Percentiles rank a stretch among this genome's conserved stretches.
Evolutionary conservation across 1,140 invertebrate species (phyloP).

Genomic region (Drosophila albomicans): DNA sequence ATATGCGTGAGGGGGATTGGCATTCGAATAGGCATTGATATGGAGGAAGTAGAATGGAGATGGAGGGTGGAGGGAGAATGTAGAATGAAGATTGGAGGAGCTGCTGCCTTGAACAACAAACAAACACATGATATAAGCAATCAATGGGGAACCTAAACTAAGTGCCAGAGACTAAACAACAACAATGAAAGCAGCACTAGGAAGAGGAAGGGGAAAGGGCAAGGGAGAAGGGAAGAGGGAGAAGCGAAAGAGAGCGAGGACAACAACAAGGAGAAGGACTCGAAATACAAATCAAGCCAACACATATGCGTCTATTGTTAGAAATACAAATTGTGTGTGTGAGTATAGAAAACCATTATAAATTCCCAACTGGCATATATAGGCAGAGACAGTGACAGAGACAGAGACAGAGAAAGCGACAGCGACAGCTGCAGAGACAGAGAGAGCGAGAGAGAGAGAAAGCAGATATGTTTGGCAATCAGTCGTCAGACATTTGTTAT

Average conservation of each 20-base stretch:
- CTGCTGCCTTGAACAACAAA: slow-evolving; percentile 10
- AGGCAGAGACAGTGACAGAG: neutral
- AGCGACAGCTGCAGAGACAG: neutral
- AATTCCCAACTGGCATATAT: slow-evolving; percentile 64
- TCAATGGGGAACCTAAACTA: slow-evolving; percentile 48
- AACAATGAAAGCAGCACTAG: neutral
- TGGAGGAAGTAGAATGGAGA: neutral
- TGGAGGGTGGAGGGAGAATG: too few relatives aligned
- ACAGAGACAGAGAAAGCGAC: neutral
- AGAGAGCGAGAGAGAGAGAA: neutral
- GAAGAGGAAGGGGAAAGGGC: neutral
- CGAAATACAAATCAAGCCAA: slow-evolving; percentile 29
- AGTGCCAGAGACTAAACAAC: slow-evolving; percentile 36
- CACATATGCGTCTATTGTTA: slow-evolving; percentile 37
- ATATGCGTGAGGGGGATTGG: neutral
- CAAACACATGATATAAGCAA: slow-evolving; percentile 60
- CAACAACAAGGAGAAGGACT: neutral
- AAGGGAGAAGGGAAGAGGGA: neutral
- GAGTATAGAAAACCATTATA: slow-evolving; percentile 64
- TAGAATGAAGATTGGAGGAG: neutral
- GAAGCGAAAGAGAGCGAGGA: slow-evolving; percentile 2
- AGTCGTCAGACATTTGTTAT: slow-evolving; percentile 75
- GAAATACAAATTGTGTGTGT: slow-evolving; percentile 23
- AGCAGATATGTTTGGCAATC: slow-evolving; percentile 52
- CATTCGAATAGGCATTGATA: neutral